These are phyloP conservation scores for Xanthostigma xanthostigma DNA, from an alignment of 2,888 invertebrate genomes.

Conservation along the genomic window DNA sequence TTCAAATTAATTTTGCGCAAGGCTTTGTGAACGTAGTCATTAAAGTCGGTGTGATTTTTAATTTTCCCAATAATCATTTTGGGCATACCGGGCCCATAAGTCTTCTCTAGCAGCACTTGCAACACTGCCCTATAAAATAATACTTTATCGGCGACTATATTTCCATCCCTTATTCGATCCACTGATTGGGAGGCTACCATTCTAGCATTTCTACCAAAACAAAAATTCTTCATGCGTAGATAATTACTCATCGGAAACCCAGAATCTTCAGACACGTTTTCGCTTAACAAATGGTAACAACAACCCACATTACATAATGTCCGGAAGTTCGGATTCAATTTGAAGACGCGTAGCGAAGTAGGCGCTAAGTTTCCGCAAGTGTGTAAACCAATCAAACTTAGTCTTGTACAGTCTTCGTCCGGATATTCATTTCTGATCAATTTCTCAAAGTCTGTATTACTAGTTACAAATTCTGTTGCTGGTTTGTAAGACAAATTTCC, in stretches of 20 bases:
- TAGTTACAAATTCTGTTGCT: conserved; percentile 42
- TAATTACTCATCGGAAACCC: conserved; percentile 57
- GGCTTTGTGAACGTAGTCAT: conserved; percentile 54
- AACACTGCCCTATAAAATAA: conserved; percentile 65
- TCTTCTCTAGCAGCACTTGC: conserved; percentile 40
- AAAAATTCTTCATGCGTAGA: conserved; percentile 33
- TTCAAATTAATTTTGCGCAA: conserved; percentile 37
- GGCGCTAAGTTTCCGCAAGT: conserved; percentile 78
- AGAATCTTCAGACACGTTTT: conserved; percentile 29
- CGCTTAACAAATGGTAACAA: conserved; percentile 71
- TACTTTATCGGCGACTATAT: conserved; percentile 43
- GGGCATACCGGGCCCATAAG: conserved; percentile 25
- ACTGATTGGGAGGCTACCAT: conserved; percentile 77
- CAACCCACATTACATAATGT: conserved; percentile 73
- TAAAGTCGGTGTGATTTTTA: conserved; percentile 45
- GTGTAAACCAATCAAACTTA: conserved; percentile 64
- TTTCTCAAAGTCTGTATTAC: conserved; percentile 35
- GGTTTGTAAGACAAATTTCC: conserved; percentile 39
- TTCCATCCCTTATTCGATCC: conserved; percentile 44
- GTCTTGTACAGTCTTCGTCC: conserved; percentile 21
- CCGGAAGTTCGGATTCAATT: conserved; percentile 33
- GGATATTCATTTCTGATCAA: conserved; percentile 36
- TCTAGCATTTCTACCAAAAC: conserved; percentile 59
- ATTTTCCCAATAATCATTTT: conserved; percentile 44
- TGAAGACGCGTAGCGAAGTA: conserved; percentile 54